Conservation (phyloP, 2,113 vertebrate genomes). For the Embiotoca jacksoni region DNA sequence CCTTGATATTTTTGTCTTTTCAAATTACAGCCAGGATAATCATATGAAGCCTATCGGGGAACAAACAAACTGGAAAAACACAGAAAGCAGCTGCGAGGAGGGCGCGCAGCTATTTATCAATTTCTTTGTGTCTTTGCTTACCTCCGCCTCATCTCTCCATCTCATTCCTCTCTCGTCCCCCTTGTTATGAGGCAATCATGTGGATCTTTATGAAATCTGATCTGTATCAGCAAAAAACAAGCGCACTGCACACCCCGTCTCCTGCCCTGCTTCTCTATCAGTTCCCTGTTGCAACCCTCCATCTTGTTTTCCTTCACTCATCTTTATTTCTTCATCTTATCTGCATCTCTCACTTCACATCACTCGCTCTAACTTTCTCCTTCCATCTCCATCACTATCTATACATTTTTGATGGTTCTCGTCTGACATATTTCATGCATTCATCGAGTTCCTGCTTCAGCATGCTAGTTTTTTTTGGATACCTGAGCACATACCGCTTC, state of each 20-base stretch:
- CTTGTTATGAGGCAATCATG: conserved; percentile 82
- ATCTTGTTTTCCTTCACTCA: conserved; percentile 62
- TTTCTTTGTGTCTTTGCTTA: conserved; percentile 61
- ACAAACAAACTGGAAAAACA: conserved; percentile 47
- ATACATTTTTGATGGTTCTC: conserved; percentile 22
- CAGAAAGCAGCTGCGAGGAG: conserved; percentile 62
- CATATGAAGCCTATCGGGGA: conserved; percentile 36
- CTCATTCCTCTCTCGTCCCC: conserved; percentile 63
- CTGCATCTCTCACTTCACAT: conserved; percentile 29
- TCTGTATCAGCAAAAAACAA: conserved; percentile 75
- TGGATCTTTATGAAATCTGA: conserved; percentile 83
- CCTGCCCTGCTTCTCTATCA: conserved; percentile 44
- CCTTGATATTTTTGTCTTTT: conserved; percentile 33
- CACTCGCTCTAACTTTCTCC: conserved; percentile 34
- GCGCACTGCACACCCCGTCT: conserved; percentile 49
- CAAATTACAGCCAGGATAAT: conserved; percentile 61
- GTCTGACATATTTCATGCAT: background rate
- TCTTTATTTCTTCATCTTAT: conserved; percentile 55
- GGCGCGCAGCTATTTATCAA: conserved; percentile 70
- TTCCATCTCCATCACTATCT: conserved; percentile 33
- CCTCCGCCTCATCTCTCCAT: conserved; percentile 65
- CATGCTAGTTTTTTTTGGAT: conserved; percentile 21
- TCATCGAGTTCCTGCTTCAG: conserved; percentile 12
- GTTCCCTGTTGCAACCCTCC: conserved; percentile 57
- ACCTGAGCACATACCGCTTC: conserved; percentile 39